Conservation (phyloP, 1,140 invertebrate genomes). For the Drosophila suzukii region DNA sequence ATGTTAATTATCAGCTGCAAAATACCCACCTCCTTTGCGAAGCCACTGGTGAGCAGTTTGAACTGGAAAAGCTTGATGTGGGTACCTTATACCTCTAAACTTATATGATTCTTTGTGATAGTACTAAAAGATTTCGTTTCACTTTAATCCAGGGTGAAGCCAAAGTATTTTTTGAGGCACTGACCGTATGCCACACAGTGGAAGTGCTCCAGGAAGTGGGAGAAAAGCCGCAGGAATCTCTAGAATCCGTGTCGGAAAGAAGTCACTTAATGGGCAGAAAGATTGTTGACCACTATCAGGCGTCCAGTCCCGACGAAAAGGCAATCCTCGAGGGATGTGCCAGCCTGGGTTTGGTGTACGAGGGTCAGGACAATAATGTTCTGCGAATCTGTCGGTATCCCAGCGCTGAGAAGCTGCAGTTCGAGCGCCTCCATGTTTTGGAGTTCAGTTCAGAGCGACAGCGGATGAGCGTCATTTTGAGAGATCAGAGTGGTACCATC, state of each 20-base stretch:
- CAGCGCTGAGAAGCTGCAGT: constrained; percentile 81
- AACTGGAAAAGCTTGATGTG: constrained; percentile 84
- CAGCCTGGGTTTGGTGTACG: constrained; percentile 88
- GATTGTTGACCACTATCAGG: constrained; percentile 85
- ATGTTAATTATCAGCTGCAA: constrained; percentile 88
- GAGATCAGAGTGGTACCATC: constrained; percentile 89
- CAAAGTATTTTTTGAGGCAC: constrained; percentile 88
- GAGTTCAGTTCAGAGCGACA: constrained; percentile 98
- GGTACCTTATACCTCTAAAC: constrained; percentile 10
- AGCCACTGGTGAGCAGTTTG: constrained; percentile 42
- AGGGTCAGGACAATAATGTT: constrained; percentile 85
- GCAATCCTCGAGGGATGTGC: constrained; percentile 92
- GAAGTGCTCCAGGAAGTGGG: constrained; percentile 85
- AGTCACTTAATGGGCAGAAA: constrained; percentile 28
- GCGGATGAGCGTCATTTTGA: constrained; percentile 96
- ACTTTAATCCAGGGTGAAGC: constrained; percentile 37
- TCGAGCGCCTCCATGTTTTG: constrained; percentile 96
- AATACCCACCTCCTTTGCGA: constrained; percentile 83
- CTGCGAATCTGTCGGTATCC: constrained; percentile 31
- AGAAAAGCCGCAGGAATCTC: neutral
- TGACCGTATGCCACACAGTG: constrained; percentile 92
- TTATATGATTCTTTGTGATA: neutral
- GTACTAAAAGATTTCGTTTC: neutral
- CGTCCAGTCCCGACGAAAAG: constrained; percentile 93
- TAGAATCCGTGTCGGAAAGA: constrained; percentile 14